Base-by-base conservation (phyloP, 1,140 invertebrate species). In the Thrips palmi region DNA sequence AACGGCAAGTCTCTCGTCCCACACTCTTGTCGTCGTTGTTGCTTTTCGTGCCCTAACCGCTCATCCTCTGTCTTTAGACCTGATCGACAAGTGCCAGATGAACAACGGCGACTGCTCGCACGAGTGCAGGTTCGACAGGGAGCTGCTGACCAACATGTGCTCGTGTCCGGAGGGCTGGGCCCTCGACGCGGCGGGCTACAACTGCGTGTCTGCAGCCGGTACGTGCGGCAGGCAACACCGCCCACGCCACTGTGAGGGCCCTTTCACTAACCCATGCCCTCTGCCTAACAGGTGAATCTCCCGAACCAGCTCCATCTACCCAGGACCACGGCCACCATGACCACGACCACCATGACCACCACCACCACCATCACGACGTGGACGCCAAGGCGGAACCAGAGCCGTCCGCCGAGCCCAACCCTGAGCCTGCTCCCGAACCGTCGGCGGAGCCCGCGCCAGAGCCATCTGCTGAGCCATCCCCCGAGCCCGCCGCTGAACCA, bases 61-160 rank as follows among this genome's bases (percentile, higher is more conserved):
- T 34, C 20, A 18, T 28, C 25, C 22, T 41, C 12, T 39, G 20
- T 24, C 48, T 54, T 8, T 41, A 59, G 57, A 55, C 37, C 58
- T 83, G 12, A 45, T 71, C 1, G 79, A 88, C 59, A 55, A 74
- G 19, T 91, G 86, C 57, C 69, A 76, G 50, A 64, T 70, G 28
- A 64, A 73, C 44, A 80, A 79, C 48, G 68, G 78, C 38, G 67
- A 64, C 2, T 91, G 86, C 51, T 69, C 78, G 39, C 68, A 83
- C 52, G 59, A 65, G 6, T 91, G 86, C 53, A 57, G 63, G 23
- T 86, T 78, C 47, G 71, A 83, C 51, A 70, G 74, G 44, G 52
- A 49, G n/a, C 45, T 51, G 3, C 49, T 70, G 20, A 60, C 70
- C 39, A 80, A 80, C 45, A 52, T 54, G 3, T 91, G 85, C 52